phyloP scores from a whole-genome alignment of 2,797 vertebrate species.

The Hippopotamyrus pictus region DNA sequence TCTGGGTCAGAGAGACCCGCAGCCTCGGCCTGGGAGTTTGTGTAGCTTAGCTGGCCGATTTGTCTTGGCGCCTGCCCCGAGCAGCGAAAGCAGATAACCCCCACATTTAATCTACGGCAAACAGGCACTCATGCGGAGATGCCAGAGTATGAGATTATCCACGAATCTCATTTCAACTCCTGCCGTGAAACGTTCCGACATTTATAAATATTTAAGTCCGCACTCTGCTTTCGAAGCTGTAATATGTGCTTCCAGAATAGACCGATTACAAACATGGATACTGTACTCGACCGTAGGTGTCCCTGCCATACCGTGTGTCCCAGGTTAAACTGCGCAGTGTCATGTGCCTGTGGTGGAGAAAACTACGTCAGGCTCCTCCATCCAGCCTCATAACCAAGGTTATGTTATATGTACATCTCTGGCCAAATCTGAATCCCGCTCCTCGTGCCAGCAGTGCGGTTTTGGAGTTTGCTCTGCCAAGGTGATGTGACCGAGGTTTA shows the following conservation, averaged over 20 bases:
- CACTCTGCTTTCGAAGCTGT: not conserved
- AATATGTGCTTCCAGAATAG: not conserved
- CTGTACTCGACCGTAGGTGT: not conserved
- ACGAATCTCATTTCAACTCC: not conserved
- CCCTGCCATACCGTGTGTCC: not conserved
- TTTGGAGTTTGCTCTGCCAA: not conserved
- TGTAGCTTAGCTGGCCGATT: not conserved
- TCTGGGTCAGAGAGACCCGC: not conserved
- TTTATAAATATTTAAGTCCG: not conserved
- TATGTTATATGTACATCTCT: not conserved
- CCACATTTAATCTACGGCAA: not conserved
- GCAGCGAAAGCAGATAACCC: not conserved
- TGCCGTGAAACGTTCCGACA: not conserved
- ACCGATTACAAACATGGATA: not conserved
- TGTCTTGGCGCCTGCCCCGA: not conserved
- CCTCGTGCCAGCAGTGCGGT: not conserved
- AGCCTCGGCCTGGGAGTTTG: not conserved
- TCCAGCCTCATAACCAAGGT: not conserved
- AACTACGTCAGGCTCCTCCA: not conserved
- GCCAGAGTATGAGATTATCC: not conserved
- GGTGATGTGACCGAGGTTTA: not conserved
- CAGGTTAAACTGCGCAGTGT: not conserved
- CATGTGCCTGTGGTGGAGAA: not conserved
- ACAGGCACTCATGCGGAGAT: not conserved
- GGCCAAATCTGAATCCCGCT: not conserved